Evolutionary conservation across 2,113 vertebrate genomes (phyloP), one percentile per base, ranked within the genome.

Genomic region (Alosa alosa): DNA sequence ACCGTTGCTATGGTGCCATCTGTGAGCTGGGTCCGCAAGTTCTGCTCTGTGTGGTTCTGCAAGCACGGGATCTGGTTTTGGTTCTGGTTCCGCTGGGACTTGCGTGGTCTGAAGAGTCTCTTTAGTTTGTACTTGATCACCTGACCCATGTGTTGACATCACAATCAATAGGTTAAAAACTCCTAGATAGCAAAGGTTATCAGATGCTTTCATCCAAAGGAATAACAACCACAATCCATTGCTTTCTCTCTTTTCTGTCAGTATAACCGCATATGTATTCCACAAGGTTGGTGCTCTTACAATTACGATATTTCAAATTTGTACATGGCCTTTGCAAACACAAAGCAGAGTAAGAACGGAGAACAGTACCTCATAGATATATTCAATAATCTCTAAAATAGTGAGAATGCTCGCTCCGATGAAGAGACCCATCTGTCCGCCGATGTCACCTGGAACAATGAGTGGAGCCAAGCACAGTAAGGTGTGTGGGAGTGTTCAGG

Each of bases 1-100:
- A 99, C 95, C 0, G 97, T 99, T 82, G 97, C 96, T 0, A 99
- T 96, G 82, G 96, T 96, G 86, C 95, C 96, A 0, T 94, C 22
- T n/a, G 83, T 36, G 20, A 86, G 85, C 75, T 89, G 86, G 31
- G 88, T 25, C n/a, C 22, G 82, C 82, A 86, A 60, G 64, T 86
- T 90, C 83, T 85, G 86, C 22, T 90, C 89, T 52, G 81, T 45
- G 17, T 64, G 86, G 84, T 88, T 90, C 82, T 85, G 87, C 64
- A 84, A 85, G 84, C 86, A 84, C 52, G 85, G 85, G 15, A 86
- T 86, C 81, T 84, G 83, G 49, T 88, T 90, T n/a, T 95, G 96
- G 83, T 96, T 96, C 91, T 95, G 91, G 88, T 68, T 94, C 89
- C 93, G 94, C 22, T 96, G 95, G 0, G 94, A 95, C 86, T 97